Percentiles rank a stretch among this genome's conserved stretches.
Evolutionary conservation across 2,888 invertebrate species (phyloP).

Genomic region (Pterostichus niger): DNA sequence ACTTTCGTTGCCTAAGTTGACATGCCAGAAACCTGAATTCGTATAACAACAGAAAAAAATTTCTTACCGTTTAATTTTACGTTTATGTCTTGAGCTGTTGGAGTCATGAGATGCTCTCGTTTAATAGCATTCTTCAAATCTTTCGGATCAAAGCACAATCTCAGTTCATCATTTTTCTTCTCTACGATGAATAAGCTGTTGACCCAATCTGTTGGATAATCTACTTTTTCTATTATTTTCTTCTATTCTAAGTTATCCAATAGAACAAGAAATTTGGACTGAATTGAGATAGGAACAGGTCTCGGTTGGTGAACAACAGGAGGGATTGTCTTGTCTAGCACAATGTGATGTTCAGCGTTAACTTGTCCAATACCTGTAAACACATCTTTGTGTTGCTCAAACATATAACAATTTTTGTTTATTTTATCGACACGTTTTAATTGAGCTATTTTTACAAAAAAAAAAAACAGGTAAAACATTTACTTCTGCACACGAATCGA

Average conservation of each 20-base stretch:
- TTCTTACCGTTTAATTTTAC: neutral
- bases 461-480: constrained; percentile 40
- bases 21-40: constrained; percentile 69
- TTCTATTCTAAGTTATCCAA: constrained; percentile 56
- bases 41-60: constrained; percentile 37
- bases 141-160: constrained; percentile 67
- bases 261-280: neutral
- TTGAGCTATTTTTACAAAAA: constrained; percentile 53
- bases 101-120: constrained; percentile 66
- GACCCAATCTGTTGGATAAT: constrained; percentile 66
- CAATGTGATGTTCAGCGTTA: constrained; percentile 60
- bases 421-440: constrained; percentile 46
- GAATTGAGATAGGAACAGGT: constrained; percentile 12
- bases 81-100: constrained; percentile 64
- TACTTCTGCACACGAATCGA: constrained; percentile 66
- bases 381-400: constrained; percentile 56
- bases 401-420: constrained; percentile 15
- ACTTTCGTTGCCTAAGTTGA: constrained; percentile 59
- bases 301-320: constrained; percentile 43
- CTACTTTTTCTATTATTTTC: constrained; percentile 63
- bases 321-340: constrained; percentile 61
- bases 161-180: constrained; percentile 52
- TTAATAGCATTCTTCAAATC: constrained; percentile 65
- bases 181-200: constrained; percentile 66
- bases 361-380: constrained; percentile 67